These are phyloP conservation scores for Seira musarum DNA, from an alignment of 2,888 invertebrate genomes.

Conservation along the genomic window DNA sequence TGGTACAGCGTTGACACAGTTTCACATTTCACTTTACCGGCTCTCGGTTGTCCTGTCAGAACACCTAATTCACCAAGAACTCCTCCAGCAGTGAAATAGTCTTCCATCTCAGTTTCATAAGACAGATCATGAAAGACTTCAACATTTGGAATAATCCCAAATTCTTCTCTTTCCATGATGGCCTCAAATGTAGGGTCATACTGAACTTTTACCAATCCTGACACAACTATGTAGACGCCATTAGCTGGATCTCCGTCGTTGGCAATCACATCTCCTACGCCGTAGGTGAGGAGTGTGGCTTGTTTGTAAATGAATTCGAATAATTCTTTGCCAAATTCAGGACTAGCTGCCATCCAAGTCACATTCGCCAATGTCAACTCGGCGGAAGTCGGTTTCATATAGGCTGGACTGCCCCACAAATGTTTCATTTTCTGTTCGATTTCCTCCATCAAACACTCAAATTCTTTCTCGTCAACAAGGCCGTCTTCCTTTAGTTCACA, in stretches of 20 bases:
- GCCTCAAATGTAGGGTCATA: conserved; percentile 72
- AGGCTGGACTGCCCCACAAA: conserved; percentile 67
- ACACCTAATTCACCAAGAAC: conserved; percentile 78
- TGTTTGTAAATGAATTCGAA: conserved; percentile 61
- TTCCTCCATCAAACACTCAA: conserved; percentile 74
- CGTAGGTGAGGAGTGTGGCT: conserved; percentile 71
- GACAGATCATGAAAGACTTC: conserved; percentile 75
- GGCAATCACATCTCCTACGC: conserved; percentile 71
- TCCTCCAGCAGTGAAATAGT: conserved; percentile 78
- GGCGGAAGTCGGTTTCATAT: conserved; percentile 63
- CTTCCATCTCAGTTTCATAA: conserved; percentile 74
- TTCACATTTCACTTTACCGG: conserved; percentile 77
- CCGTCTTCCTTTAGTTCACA: conserved; percentile 76
- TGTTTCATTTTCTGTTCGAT: conserved; percentile 76
- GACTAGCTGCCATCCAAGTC: conserved; percentile 63
- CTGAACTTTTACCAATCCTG: conserved; percentile 72
- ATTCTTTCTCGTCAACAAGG: conserved; percentile 77
- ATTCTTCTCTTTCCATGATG: conserved; percentile 72
- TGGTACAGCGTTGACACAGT: conserved; percentile 74
- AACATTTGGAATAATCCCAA: conserved; percentile 76
- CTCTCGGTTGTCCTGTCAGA: conserved; percentile 76
- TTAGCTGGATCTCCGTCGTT: conserved; percentile 71
- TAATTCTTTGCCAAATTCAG: conserved; percentile 23
- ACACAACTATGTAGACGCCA: conserved; percentile 73
- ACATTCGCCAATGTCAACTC: conserved; percentile 71